Evolutionary conservation across 2,797 vertebrate genomes (phyloP), one percentile per base, ranked within the genome.

Genomic region (Urosaurus nigricauda): DNA sequence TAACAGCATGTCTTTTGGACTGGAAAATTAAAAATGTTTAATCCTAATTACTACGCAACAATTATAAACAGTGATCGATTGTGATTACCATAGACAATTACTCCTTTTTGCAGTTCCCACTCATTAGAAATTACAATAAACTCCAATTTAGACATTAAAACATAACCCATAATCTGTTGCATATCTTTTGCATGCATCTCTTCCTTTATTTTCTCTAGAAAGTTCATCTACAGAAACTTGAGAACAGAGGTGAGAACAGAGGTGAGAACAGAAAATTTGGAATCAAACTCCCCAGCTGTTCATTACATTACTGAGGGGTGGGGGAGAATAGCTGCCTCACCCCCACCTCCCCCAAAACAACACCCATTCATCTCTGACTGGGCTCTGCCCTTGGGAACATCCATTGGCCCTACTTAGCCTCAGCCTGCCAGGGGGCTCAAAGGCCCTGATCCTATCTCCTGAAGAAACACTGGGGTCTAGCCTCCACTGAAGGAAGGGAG

Each of bases 21-120:
- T 65, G 60, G 80, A 47, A 83, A 70, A 83, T 70, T 68, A 83
- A 32, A 83, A 75, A 43, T 63, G 53, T 29, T 58, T 58, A 53
- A 65, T 75, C 47, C 21, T 29, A 74, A 85, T 85, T 58, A 85
- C 83, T 56, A 73, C 53, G 21, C 68, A 84, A 35, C 14, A 51
- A 51, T 51, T 51, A 51, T 51, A 35, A 60, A 40, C 6, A 43
- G 9, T 63, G 56, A 75, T 77, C 26, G 58, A 77, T 47, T 47
- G 56, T 60, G 53, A 84, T 71, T 63, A 24, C 82, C 9, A 24
- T 86, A 29, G 58, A 78, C 40, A 70, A 70, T 83, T 70, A 70
- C 19, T n/a, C 37, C 19, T 6, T 40, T 65, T 82, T 82, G 2
- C 24, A 26, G 3, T 29, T 56, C 26, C 29, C 43, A 47, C 35